These are phyloP conservation scores for Camponotus floridanus DNA, from an alignment of 1,140 invertebrate genomes.

Conservation along the genomic window DNA sequence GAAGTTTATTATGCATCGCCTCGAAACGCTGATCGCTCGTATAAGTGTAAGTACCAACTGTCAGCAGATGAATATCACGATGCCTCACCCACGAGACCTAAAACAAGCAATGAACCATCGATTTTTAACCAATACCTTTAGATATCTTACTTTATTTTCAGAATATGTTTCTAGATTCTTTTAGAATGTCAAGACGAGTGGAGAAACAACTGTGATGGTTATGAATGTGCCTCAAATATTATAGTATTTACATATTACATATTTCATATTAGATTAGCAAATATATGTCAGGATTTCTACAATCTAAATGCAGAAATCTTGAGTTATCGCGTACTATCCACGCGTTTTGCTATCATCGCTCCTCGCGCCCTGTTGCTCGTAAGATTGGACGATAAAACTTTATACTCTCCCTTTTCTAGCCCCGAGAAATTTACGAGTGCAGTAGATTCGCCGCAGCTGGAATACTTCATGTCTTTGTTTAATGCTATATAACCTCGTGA, in stretches of 20 bases:
- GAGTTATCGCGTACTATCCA: slow-evolving; percentile 28
- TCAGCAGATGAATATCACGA: slow-evolving; percentile 94
- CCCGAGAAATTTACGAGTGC: slow-evolving; percentile 72
- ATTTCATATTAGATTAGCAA: slow-evolving; percentile 10
- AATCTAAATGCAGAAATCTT: slow-evolving; percentile 53
- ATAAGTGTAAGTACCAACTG: slow-evolving; percentile 94
- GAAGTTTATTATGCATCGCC: slow-evolving; percentile 90
- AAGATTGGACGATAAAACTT: slow-evolving; percentile 78
- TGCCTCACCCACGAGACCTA: slow-evolving; percentile 96
- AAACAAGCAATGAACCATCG: slow-evolving; percentile 48
- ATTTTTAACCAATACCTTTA: neutral
- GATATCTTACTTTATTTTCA: neutral
- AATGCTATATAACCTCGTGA: slow-evolving; percentile 59
- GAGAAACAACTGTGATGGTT: neutral
- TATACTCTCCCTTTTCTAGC: slow-evolving; percentile 69
- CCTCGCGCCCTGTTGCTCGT: slow-evolving; percentile 72
- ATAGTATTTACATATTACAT: neutral
- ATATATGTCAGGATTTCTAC: neutral
- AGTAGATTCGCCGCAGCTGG: slow-evolving; percentile 66
- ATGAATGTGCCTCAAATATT: neutral
- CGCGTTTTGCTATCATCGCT: slow-evolving; percentile 63
- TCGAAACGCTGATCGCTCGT: slow-evolving; percentile 94
- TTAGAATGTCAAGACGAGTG: neutral
- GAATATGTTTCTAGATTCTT: neutral
- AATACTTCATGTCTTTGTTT: slow-evolving; percentile 69